Evolutionary conservation across 2,888 invertebrate genomes (phyloP).

Genomic region (Chalcis sispes): DNA sequence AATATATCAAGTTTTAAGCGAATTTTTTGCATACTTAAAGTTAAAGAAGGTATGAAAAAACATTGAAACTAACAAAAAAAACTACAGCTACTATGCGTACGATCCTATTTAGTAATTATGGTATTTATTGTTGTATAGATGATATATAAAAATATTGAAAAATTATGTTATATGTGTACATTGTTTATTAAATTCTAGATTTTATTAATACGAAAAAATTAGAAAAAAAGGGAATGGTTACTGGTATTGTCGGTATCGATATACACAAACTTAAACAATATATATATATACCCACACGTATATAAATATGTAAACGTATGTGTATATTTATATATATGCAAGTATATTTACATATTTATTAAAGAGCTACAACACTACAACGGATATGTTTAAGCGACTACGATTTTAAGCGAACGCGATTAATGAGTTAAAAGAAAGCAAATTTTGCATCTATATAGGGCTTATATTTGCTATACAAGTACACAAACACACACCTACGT

Average conservation of each 20-base stretch:
- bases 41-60: conserved; percentile 19
- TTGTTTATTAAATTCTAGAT: conserved; percentile 73
- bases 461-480: conserved; percentile 7
- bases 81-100: conserved; percentile 49
- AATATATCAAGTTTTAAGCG: conserved; percentile 5
- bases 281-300: not conserved
- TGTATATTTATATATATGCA: not conserved
- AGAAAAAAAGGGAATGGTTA: conserved; percentile 42
- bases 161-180: conserved; percentile 73
- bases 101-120: conserved; percentile 68
- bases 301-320: not conserved
- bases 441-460: conserved; percentile 33
- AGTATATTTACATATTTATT: not conserved
- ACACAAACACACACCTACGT: not conserved
- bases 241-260: conserved; percentile 48
- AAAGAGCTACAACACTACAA: not conserved
- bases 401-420: conserved; percentile 31
- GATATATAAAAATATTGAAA: conserved; percentile 65
- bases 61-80: conserved; percentile 39
- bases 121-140: conserved; percentile 73
- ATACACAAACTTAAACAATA: conserved; percentile 34
- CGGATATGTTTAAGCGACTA: not conserved
- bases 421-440: conserved; percentile 14
- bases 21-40: not conserved
- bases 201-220: conserved; percentile 64